Conservation (phyloP, 2,797 vertebrate genomes). For the Ambastaia sidthimunki region DNA sequence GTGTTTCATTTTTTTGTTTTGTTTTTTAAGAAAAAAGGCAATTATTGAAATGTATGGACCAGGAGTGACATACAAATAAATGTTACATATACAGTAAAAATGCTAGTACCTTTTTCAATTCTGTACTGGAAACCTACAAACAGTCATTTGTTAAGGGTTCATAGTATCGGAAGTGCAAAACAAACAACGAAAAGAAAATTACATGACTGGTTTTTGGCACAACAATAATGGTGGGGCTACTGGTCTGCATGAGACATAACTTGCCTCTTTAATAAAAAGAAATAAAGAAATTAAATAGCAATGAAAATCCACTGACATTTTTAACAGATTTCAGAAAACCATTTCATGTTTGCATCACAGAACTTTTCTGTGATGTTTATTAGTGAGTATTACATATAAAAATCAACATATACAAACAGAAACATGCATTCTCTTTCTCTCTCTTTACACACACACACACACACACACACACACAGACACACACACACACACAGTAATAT, state of each 20-base stretch:
- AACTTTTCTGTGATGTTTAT: constrained; percentile 75
- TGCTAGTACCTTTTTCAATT: constrained; percentile 84
- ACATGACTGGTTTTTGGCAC: constrained; percentile 77
- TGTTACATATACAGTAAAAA: constrained; percentile 79
- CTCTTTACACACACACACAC: neutral
- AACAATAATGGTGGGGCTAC: constrained; percentile 58
- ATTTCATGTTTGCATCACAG: constrained; percentile 80
- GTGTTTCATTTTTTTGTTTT: constrained; percentile 50
- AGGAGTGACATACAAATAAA: constrained; percentile 77
- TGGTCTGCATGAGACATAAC: constrained; percentile 53
- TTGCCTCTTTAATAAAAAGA: constrained; percentile 63
- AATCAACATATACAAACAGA: constrained; percentile 69
- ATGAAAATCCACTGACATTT: constrained; percentile 78
- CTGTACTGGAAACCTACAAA: constrained; percentile 77
- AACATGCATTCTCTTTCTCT: constrained; percentile 12
- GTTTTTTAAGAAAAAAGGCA: constrained; percentile 73
- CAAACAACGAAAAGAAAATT: constrained; percentile 69
- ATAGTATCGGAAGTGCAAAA: constrained; percentile 87
- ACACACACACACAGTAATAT: neutral
- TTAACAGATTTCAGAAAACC: constrained; percentile 62
- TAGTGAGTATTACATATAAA: constrained; percentile 76
- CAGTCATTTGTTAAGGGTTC: constrained; percentile 80
- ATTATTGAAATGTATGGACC: constrained; percentile 93
- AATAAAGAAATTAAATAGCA: constrained; percentile 75
- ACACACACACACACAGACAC: neutral